Evolutionary conservation across 2,113 vertebrate species (phyloP), one percentile per base, ranked within the genome.

Genomic region (Nerophis ophidion): DNA sequence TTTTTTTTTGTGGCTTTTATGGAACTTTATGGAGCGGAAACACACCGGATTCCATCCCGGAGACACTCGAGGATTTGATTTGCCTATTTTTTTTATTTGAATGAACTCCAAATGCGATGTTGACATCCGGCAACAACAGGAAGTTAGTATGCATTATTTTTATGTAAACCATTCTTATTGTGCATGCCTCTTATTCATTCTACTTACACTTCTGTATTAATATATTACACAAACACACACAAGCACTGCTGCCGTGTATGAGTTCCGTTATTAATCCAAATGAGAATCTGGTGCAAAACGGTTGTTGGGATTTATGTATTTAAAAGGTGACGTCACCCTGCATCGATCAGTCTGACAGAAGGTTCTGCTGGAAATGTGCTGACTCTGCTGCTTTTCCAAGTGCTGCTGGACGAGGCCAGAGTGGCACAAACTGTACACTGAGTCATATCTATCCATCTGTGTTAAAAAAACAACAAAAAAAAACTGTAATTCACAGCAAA

Each of bases 271-370:
- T 8, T 5, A 48, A 15, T 46, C 4, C 57, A 36, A 15, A 12
- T 19, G 16, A 33, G 46, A 77, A 85, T 74, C 78, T 66, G 17
- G 40, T 12, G 73, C 71, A 49, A 62, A 68, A 53, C 40, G 56
- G 51, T 68, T 81, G 66, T 69, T 65, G 83, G 83, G 79, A 70
- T 76, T 82, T 75, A 63, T 75, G 78, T 71, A 63, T 84, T 74
- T 42, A 44, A 65, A 35, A 79, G 88, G 81, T 95, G 90, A 96
- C 91, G 93, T 98, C 93, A 96, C 89, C 84, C 84, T 87, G 89
- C 90, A 83, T 86, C 86, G 90, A 84, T 51, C 66, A 42, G 47
- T 52, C 17, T 84, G 87, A 88, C 81, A 77, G 78, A 83, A 83
- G 89, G 89, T 86, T 88, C 84, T 75, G 63, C 70, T 74, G 80